phyloP scores from a whole-genome alignment of 2,113 vertebrate species.

The Aepyceros melampus region DNA sequence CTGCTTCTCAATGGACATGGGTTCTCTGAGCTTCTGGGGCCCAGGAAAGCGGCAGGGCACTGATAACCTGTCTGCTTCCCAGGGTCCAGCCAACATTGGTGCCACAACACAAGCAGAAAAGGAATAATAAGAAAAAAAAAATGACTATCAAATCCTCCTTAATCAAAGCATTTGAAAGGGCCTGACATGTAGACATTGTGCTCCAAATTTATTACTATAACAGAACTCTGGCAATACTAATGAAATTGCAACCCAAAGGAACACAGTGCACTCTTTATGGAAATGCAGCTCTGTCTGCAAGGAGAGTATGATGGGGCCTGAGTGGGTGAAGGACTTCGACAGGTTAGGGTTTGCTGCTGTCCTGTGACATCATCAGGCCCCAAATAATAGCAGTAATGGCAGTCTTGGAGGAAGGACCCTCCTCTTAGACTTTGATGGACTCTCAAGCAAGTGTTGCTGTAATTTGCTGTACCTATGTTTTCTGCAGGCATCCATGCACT shows the following conservation, averaged over 20 bases:
- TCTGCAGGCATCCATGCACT: neutral
- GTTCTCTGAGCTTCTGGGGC: neutral
- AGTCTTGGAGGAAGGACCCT: neutral
- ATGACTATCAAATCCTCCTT: slow-evolving; percentile 48
- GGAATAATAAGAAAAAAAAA: slow-evolving; percentile 7
- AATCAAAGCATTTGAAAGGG: slow-evolving; percentile 66
- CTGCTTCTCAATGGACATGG: fast-evolving
- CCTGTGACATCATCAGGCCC: neutral
- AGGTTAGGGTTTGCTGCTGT: neutral
- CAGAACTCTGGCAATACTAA: slow-evolving; percentile 24
- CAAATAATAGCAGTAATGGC: neutral
- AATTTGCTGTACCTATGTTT: neutral
- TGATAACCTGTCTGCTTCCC: neutral
- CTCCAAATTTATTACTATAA: slow-evolving; percentile 58
- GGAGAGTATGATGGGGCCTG: neutral
- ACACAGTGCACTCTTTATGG: neutral
- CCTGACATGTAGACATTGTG: neutral
- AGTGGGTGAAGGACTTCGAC: neutral
- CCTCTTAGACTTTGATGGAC: neutral
- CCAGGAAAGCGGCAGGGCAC: neutral
- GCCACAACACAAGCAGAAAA: slow-evolving; percentile 4
- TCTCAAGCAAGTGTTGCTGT: neutral
- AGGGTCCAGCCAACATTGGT: neutral
- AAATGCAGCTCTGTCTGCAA: fast-evolving
- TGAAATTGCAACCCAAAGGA: neutral